These are phyloP conservation scores for Diarsia brunnea DNA, from an alignment of 2,888 invertebrate species.

Conservation along the genomic window DNA sequence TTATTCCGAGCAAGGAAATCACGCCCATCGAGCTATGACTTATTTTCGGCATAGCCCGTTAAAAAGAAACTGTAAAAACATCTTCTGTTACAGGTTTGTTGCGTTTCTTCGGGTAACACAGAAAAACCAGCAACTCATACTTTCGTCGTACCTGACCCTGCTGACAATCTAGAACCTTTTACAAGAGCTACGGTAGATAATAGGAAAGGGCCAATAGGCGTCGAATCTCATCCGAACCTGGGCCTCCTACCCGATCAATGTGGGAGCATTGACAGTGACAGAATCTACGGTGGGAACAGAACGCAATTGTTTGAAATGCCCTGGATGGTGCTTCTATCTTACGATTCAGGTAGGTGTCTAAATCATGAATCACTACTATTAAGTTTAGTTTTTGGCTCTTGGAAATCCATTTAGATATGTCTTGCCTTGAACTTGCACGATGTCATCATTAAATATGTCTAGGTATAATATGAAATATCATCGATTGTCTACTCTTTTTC, in stretches of 20 bases:
- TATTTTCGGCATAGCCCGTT: no score
- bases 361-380: not conserved
- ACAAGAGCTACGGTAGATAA: conserved; percentile 42
- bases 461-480: not conserved
- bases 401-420: not conserved
- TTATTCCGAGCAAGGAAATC: no score
- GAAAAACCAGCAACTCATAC: conserved; percentile 28
- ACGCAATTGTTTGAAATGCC: conserved; percentile 93
- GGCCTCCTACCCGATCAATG: conserved; percentile 85
- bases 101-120: conserved; percentile 43
- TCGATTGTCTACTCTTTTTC: not conserved
- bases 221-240: conserved; percentile 68
- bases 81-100: conserved; percentile 73
- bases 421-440: conserved; percentile 1
- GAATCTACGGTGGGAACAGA: conserved; percentile 91
- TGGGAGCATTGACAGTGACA: conserved; percentile 89
- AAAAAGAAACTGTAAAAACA: not conserved
- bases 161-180: conserved; percentile 43
- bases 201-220: conserved; percentile 48
- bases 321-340: conserved; percentile 94
- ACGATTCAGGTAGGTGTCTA: conserved; percentile 81
- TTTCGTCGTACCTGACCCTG: conserved; percentile 1
- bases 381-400: not conserved
- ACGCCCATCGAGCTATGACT: no score
- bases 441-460: not conserved